These are phyloP conservation scores for Phocoena sinus DNA, from an alignment of 2,113 vertebrate genomes.

Conservation along the genomic window DNA sequence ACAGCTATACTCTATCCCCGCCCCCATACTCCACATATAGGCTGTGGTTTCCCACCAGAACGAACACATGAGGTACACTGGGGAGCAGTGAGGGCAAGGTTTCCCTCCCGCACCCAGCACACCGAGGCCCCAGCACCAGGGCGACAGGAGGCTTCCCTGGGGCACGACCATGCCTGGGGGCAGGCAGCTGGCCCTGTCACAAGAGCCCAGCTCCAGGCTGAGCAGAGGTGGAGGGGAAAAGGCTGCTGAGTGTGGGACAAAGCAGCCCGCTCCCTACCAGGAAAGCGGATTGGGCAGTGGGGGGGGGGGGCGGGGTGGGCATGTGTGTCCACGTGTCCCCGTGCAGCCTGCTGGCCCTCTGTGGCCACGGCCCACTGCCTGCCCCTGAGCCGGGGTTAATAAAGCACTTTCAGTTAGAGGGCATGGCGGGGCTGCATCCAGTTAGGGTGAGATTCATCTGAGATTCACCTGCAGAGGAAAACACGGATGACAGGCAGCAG, in stretches of 20 bases:
- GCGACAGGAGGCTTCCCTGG: neutral
- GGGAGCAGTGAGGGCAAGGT: neutral
- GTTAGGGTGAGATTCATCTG: neutral
- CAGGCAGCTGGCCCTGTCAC: conserved; percentile 75
- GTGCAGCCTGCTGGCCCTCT: neutral
- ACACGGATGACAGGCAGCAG: neutral
- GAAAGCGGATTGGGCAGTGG: fast-evolving
- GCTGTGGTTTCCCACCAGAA: neutral
- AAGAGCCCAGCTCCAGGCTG: conserved; percentile 75
- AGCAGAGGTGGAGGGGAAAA: neutral
- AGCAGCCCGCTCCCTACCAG: neutral
- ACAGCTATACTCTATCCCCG: neutral
- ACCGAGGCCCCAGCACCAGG: conserved; percentile 41
- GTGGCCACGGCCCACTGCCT: neutral
- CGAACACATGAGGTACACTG: fast-evolving
- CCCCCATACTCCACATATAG: neutral
- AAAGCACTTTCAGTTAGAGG: neutral
- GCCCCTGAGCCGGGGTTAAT: neutral
- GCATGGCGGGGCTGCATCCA: neutral
- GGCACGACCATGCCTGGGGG: conserved; percentile 49
- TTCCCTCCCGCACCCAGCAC: neutral
- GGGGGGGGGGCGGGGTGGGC: neutral
- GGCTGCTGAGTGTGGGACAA: conserved; percentile 71
- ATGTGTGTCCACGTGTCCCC: fast-evolving
- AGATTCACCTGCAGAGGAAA: neutral